Base-by-base conservation (phyloP, 2,888 invertebrate genomes). In the Tenthredo distinguenda region DNA sequence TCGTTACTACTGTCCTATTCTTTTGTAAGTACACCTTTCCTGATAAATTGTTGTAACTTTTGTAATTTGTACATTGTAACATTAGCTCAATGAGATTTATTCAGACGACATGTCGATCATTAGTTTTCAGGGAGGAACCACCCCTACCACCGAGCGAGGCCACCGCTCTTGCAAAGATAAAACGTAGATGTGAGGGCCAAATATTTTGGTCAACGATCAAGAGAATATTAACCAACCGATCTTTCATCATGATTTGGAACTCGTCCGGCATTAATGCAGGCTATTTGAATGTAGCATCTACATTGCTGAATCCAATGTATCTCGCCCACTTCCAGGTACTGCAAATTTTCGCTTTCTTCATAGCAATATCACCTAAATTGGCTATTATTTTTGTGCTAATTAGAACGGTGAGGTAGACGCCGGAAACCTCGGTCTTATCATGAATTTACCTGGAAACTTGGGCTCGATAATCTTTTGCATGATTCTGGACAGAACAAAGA, bases 391-490 rank as follows among this genome's bases (percentile, higher is more conserved):
- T 15, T 34, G 15, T 81, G 15, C n/a, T 68, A 84, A 85, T 88
- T 18, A 95, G 94, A 93, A 91, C 50, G 91, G 92, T 85, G 93
- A 94, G 85, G 91, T 94, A 88, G 94, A 95, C 86, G 95, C 95
- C 21, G 96, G 96, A 2, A 92, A 94, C 84, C 95, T 96, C 85
- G 96, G 96, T 2, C 91, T 96, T 6, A 94, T 94, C 1, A 94
- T 96, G 86, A 95, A 96, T 0, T 88, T 96, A 5, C 94, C 95
- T 47, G 96, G 96, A 34, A 95, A 96, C 91, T 87, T 94, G 3
- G 96, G 96, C 1, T 95, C 96, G 0, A 94, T 96, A 5, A 92
- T 95, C 10, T 95, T 95, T 87, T 96, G 96, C 9, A 91, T 95
- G 65, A 93, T 95, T 91, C 93, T 96, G n/a, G 96, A 96, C 91